Conservation (phyloP, 2,888 invertebrate genomes). For the Heliconius aoede region DNA sequence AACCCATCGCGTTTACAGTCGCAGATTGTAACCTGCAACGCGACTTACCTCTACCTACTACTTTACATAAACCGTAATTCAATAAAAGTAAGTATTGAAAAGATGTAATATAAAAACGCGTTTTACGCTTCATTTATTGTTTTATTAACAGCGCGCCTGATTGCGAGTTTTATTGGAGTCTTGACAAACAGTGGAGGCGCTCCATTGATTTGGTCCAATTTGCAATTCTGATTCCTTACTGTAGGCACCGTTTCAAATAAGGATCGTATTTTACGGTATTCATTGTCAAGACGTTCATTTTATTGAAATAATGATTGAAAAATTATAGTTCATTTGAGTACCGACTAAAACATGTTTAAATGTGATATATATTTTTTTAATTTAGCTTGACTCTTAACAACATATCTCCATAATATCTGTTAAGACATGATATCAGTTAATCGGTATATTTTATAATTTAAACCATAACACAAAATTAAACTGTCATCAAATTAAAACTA, state of each 20-base stretch:
- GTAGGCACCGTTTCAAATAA: conserved; percentile 27
- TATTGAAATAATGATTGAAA: not conserved
- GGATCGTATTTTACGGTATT: conserved; percentile 26
- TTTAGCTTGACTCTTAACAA: not conserved
- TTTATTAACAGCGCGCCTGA: conserved; percentile 33
- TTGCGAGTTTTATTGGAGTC: conserved; percentile 47
- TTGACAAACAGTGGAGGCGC: conserved; percentile 52
- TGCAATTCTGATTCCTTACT: conserved; percentile 50
- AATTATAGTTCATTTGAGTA: not conserved
- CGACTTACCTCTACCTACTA: too few relatives aligned
- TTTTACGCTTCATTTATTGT: conserved; percentile 19
- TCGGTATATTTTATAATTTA: not conserved
- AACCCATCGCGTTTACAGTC: too few relatives aligned
- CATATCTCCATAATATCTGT: not conserved
- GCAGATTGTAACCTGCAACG: too few relatives aligned
- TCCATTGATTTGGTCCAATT: conserved; percentile 52
- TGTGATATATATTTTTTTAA: too few relatives aligned
- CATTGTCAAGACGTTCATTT: conserved; percentile 6
- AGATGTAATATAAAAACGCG: conserved; percentile 11
- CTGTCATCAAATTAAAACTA: conserved; percentile 4
- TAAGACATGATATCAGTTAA: not conserved
- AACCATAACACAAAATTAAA: conserved; percentile 1
- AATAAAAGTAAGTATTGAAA: not conserved
- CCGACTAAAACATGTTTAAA: too few relatives aligned
- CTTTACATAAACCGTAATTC: not conserved